Base-by-base conservation (phyloP, 2,888 invertebrate genomes). In the Rhagophthalmus giganteus region DNA sequence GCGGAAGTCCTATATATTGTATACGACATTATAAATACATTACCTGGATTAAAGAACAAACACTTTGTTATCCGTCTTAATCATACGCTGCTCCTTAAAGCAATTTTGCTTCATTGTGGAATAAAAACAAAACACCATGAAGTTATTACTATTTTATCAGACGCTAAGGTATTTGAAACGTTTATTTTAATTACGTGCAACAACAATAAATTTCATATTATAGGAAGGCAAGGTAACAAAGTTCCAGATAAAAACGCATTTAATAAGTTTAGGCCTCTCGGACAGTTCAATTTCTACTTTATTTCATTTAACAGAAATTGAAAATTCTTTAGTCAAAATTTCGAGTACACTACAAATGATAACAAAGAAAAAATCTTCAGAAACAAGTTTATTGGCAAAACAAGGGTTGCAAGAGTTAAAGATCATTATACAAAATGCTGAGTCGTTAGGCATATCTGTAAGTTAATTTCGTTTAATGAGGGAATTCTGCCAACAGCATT, bases 1-100 rank as follows among this genome's bases (percentile, higher is more conserved):
- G 92, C 93, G 0, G 96, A 97, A 69, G 73, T 94, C 0, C 74
- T 96, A 6, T 84, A 85, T 1, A 82, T 93, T 0, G 85, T 88
- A 0, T 85, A 84, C 70, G 87, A 91, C 73, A 81, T 90, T 30
- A 78, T 88, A 30, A 81, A 81, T 42, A 84, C 86, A 65, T 79
- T 90, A 57, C 84, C 87, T 0, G 77, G 78, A 2, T 70, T 87
- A 1, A 78, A 81, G 45, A 82, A 81, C 24, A 80, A 85, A 27
- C 84, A 84, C 66, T 84, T 88, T 46, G 74, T 80, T 5, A 80
- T 93, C 45, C 83, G 86, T 42, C 71, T 94, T 51, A 94, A 92
- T 70, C 94, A 94, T 64, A 87, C 87, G 0, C 83, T 82, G 26
- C 72, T 94, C 3, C 69, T 94, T 50, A 80, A 85, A 59, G 87